Percentiles rank a stretch among this genome's conserved stretches.
Conservation (phyloP, 2,797 vertebrate genomes). For the Cryptoprocta ferox region DNA sequence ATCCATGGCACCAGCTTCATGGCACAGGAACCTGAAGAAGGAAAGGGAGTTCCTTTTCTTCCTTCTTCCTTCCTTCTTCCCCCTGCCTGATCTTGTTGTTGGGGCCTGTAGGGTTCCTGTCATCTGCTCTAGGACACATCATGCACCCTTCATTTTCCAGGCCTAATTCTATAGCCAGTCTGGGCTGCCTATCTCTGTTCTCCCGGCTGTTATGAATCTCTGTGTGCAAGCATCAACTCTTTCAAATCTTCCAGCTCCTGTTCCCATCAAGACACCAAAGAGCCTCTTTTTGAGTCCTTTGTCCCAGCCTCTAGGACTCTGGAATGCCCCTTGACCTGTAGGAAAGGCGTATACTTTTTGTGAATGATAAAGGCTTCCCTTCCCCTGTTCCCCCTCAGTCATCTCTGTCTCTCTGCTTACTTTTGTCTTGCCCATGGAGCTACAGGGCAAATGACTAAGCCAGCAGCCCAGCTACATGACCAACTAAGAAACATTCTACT, state of each 20-base stretch:
- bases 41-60: neutral
- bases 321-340: neutral
- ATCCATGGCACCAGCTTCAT: neutral
- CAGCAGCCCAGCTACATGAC: neutral
- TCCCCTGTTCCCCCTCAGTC: neutral
- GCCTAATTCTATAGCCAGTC: neutral
- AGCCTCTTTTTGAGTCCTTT: neutral
- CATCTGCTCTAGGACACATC: neutral
- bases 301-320: neutral
- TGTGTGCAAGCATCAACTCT: neutral
- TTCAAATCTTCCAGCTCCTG: neutral
- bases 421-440: neutral
- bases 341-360: neutral
- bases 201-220: neutral
- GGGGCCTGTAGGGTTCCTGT: rapidly evolving
- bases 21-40: neutral
- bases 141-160: neutral
- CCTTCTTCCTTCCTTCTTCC: neutral
- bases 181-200: neutral
- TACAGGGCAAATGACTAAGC: neutral
- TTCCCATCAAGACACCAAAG: neutral
- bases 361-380: neutral
- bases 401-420: neutral
- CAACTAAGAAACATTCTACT: neutral
- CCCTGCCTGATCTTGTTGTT: neutral